phyloP scores from a whole-genome alignment of 2,888 invertebrate genomes.

The Cantharis lateralis region DNA sequence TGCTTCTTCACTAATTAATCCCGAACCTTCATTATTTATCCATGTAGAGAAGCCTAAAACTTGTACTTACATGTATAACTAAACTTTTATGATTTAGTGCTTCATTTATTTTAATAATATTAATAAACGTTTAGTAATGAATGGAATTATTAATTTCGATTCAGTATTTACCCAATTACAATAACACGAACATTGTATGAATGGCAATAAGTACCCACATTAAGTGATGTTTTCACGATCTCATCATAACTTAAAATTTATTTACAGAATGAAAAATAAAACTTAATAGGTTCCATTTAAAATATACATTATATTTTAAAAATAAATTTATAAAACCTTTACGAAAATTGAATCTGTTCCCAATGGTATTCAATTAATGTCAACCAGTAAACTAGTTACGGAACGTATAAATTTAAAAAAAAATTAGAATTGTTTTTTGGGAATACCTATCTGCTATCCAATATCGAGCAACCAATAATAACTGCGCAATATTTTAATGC shows the following conservation, averaged over 20 bases:
- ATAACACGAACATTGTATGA: neutral
- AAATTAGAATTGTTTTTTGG: no score
- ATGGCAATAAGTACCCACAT: neutral
- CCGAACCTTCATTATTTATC: neutral
- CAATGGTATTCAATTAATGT: neutral
- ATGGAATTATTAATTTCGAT: neutral
- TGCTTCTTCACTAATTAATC: neutral
- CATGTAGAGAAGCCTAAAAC: neutral
- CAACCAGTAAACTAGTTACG: neutral
- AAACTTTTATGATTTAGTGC: neutral
- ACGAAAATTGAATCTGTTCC: neutral
- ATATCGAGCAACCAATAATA: no score
- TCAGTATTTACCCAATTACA: neutral
- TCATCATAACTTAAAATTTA: neutral
- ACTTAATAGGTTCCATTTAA: neutral
- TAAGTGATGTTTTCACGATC: neutral
- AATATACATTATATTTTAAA: neutral
- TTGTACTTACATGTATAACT: neutral
- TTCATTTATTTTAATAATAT: neutral
- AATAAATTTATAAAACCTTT: neutral
- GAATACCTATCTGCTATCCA: no score
- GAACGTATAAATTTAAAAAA: neutral
- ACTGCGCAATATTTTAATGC: neutral
- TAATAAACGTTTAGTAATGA: neutral
- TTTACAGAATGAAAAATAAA: neutral